phyloP scores from a whole-genome alignment of 1,140 invertebrate species.

The Adelges cooleyi region DNA sequence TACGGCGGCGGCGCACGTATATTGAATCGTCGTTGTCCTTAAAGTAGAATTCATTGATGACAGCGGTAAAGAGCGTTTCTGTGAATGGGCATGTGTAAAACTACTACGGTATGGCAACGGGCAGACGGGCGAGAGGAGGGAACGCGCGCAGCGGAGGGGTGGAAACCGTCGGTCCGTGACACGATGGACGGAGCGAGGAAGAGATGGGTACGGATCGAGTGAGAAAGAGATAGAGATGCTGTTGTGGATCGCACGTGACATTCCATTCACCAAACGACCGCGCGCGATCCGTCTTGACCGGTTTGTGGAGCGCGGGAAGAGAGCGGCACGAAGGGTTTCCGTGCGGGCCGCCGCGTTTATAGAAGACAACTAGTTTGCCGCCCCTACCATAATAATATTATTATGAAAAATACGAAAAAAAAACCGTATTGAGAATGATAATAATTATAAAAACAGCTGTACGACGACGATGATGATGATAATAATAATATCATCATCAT shows the following conservation, averaged over 20 bases:
- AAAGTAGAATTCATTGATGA: slow-evolving; percentile 13
- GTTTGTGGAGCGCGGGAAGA: background rate
- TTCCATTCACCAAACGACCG: slow-evolving; percentile 19
- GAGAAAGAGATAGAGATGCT: background rate
- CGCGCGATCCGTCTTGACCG: slow-evolving; percentile 8
- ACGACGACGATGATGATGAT: background rate
- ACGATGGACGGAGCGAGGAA: background rate
- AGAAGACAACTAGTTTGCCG: slow-evolving; percentile 15
- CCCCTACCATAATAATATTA: too few relatives aligned
- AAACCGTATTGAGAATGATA: too few relatives aligned
- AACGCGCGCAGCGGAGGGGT: background rate
- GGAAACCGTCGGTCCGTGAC: background rate
- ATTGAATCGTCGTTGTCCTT: background rate
- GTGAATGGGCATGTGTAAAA: slow-evolving; percentile 6
- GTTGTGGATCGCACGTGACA: slow-evolving; percentile 17
- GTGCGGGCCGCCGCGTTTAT: background rate
- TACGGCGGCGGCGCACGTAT: too few relatives aligned
- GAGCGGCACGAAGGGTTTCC: slow-evolving; percentile 18
- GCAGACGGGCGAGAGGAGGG: too few relatives aligned
- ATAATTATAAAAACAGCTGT: too few relatives aligned
- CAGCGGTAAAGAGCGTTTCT: slow-evolving; percentile 2
- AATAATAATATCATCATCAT: too few relatives aligned
- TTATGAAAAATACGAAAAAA: too few relatives aligned
- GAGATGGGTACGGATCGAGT: background rate
- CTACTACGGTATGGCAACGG: background rate